Conservation (phyloP, 1,140 invertebrate genomes). For the Amyelois transitella region DNA sequence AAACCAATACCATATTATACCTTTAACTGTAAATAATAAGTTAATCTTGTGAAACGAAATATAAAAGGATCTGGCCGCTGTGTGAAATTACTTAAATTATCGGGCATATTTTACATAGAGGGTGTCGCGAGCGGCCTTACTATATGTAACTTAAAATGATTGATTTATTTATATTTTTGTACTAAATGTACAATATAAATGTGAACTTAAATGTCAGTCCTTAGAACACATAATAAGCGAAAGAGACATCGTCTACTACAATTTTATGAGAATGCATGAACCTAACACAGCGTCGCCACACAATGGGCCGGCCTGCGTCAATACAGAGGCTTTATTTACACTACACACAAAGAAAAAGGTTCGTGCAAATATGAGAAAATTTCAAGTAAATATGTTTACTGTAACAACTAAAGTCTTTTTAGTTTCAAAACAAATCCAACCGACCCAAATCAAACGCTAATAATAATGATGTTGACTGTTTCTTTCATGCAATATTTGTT, state of each 20-base stretch:
- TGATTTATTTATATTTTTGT: too few species aligned
- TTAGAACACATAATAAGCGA: not conserved
- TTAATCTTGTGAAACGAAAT: too few species aligned
- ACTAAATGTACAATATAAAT: too few species aligned
- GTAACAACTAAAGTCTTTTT: slow-evolving; percentile 1
- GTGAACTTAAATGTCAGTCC: not conserved
- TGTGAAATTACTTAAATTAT: too few species aligned
- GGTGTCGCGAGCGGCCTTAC: too few species aligned
- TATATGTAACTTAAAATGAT: too few species aligned
- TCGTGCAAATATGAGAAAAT: slow-evolving; percentile 26
- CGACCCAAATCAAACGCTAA: not conserved
- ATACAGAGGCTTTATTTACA: slow-evolving; percentile 34
- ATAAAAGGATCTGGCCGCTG: too few species aligned
- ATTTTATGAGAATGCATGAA: slow-evolving; percentile 8
- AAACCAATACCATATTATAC: too few species aligned
- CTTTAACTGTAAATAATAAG: too few species aligned
- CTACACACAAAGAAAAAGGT: slow-evolving; percentile 23
- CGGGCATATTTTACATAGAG: too few species aligned
- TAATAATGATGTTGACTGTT: too few species aligned
- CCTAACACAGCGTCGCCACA: slow-evolving; percentile 13
- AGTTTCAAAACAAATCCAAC: not conserved
- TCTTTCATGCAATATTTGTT: too few species aligned
- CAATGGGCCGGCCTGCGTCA: slow-evolving; percentile 25
- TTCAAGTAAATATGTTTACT: slow-evolving; percentile 20
- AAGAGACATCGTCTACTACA: slow-evolving; percentile 3